Evolutionary conservation across 1,140 invertebrate genomes (phyloP), one percentile per base, ranked within the genome.

Genomic region (Drosophila simulans): DNA sequence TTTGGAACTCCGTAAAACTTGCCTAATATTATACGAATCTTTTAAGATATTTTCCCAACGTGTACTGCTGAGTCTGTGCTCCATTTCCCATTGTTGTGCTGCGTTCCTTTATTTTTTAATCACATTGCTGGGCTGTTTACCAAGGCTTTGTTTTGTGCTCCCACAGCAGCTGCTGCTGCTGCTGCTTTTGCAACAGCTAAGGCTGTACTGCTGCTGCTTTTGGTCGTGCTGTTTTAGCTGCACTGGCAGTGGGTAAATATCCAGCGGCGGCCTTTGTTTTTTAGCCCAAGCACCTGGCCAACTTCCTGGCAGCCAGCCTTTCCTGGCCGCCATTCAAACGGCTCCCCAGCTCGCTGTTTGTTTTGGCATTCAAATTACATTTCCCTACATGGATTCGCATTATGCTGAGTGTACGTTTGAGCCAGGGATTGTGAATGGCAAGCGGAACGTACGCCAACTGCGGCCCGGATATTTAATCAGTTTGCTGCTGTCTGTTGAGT

Each of bases 391-490:
- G 74, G 57, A 82, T 66, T 65, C 74, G 42, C 68, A 86, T 75
- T 77, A 70, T 77, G 82, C 82, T 59, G 77, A 80, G 65, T 76
- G 56, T 65, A 64, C 60, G 68, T 60, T 64, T 66, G 40, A 52
- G 71, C 54, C 40, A 35, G 66, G 57, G 56, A 43, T 62, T 39
- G 52, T 11, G 62, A 22, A 57, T 42, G 37, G 35, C 48, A 34
- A 31, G 31, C 31, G 31, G 35, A 35, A 39, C 22, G 40, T 65
- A 10, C 20, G 40, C 55, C 60, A 62, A 60, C 80, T 82, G 64
- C 64, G 63, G 62, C 43, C 81, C 84, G 84, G 85, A 88, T 88
- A 89, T 88, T 88, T 89, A 88, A 88, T 88, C 84, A 89, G 84
- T 84, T 75, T 25, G 64, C 55, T 37, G 53, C 55, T 35, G 59